Evolutionary conservation across 2,888 invertebrate species (phyloP).

Genomic region (Aspidiotus destructor): DNA sequence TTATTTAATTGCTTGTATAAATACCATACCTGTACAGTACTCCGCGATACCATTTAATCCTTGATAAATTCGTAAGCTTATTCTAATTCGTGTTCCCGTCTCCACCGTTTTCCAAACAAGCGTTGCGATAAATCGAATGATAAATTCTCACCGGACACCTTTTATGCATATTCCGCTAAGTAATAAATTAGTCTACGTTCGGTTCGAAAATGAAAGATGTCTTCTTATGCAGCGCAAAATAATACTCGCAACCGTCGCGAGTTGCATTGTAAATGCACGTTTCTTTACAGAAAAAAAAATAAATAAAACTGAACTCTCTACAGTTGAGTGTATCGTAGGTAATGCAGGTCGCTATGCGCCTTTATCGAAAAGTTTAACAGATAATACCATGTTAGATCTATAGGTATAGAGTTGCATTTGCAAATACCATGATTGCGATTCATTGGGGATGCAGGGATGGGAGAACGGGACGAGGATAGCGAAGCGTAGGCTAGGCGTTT

Average conservation of each 20-base stretch:
- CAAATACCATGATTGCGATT: background rate
- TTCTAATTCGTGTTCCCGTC: background rate
- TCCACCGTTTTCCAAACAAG: background rate
- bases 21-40: background rate
- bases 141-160: slow-evolving; percentile 30
- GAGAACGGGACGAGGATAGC: background rate
- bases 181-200: slow-evolving; percentile 30
- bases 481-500: slow-evolving; percentile 25
- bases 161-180: slow-evolving; percentile 19
- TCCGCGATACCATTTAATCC: background rate
- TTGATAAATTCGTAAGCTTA: background rate
- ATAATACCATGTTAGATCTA: background rate
- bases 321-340: background rate
- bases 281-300: slow-evolving; percentile 15
- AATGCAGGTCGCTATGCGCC: background rate
- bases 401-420: background rate
- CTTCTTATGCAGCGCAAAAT: slow-evolving; percentile 24
- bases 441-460: no score
- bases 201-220: slow-evolving; percentile 32
- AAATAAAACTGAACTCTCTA: no score
- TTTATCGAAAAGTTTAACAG: background rate
- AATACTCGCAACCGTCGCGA: slow-evolving; percentile 6
- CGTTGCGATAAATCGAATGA: slow-evolving; percentile 17
- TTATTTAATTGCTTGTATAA: slow-evolving; percentile 1
- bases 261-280: slow-evolving; percentile 31